Evolutionary conservation across 2,888 invertebrate genomes (phyloP).

Genomic region (Agrochola macilenta): DNA sequence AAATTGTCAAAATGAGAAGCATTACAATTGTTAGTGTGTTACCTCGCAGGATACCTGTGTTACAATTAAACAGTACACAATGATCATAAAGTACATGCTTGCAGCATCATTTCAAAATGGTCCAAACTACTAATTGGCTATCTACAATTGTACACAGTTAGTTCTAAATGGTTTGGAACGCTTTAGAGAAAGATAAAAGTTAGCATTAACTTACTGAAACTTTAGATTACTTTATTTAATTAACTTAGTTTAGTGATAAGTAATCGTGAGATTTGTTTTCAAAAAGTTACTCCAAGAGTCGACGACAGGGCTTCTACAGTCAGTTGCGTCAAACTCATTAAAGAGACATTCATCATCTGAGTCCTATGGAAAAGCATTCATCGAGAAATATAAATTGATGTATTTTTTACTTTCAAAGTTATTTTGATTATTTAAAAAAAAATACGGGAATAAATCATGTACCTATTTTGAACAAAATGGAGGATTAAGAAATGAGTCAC

Average conservation of each 20-base stretch:
- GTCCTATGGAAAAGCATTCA: not conserved
- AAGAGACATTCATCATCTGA: no score
- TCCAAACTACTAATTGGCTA: slow-evolving; percentile 16
- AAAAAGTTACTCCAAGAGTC: not conserved
- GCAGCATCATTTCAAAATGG: slow-evolving; percentile 1
- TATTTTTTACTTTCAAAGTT: not conserved
- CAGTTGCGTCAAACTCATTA: not conserved
- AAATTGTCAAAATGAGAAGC: no score
- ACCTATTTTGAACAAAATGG: not conserved
- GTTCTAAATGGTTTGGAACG: not conserved
- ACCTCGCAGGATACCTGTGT: not conserved
- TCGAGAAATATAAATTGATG: not conserved
- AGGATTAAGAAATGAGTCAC: not conserved
- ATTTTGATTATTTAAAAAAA: not conserved
- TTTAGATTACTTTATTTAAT: slow-evolving; percentile 53
- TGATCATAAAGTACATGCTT: slow-evolving; percentile 2
- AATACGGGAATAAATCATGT: not conserved
- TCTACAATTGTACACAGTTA: slow-evolving; percentile 20
- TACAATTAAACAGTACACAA: not conserved
- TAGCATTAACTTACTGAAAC: slow-evolving; percentile 20
- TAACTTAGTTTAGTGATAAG: slow-evolving; percentile 44
- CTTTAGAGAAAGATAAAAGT: slow-evolving; percentile 30
- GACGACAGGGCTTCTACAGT: not conserved
- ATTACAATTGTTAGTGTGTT: no score
- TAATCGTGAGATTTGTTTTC: slow-evolving; percentile 10